Percentiles rank a stretch among this genome's conserved stretches.
Conservation (phyloP, 2,888 invertebrate species). For the Ecliptopera silaceata region DNA sequence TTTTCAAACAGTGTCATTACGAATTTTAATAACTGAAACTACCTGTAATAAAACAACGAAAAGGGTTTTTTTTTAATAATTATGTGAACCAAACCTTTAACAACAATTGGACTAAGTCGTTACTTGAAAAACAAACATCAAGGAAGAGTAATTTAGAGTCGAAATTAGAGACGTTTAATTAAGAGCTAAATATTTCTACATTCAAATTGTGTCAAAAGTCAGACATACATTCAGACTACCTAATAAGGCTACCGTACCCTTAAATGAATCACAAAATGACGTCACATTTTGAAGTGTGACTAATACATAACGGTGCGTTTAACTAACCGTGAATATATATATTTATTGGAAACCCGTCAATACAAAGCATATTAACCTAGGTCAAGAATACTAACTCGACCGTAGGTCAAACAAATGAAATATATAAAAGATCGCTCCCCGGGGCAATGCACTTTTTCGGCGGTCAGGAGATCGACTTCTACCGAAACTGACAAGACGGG, state of each 20-base stretch:
- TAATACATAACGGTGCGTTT: slow-evolving; percentile 4
- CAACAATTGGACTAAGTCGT: too few relatives aligned
- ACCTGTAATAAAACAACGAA: too few relatives aligned
- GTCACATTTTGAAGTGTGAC: not conserved
- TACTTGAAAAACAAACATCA: too few relatives aligned
- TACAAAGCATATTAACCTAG: slow-evolving; percentile 75
- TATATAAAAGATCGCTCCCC: slow-evolving; percentile 50
- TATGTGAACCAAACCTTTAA: too few relatives aligned
- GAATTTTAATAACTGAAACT: not conserved
- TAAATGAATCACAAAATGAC: not conserved
- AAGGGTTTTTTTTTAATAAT: too few relatives aligned
- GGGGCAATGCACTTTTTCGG: slow-evolving; percentile 69
- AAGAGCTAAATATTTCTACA: too few relatives aligned
- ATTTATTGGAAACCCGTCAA: too few relatives aligned
- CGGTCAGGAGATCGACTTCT: slow-evolving; percentile 63
- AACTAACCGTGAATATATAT: slow-evolving; percentile 37
- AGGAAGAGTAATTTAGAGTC: too few relatives aligned
- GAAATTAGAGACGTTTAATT: too few relatives aligned
- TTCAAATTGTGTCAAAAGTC: too few relatives aligned
- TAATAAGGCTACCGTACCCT: too few relatives aligned
- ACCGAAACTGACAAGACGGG: slow-evolving; percentile 56
- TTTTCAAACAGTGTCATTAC: not conserved
- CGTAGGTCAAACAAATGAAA: slow-evolving; percentile 66
- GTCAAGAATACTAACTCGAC: slow-evolving; percentile 76
- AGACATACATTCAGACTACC: too few relatives aligned